Evolutionary conservation across 2,888 invertebrate species (phyloP).

Genomic region (Yponomeuta plumbellus): DNA sequence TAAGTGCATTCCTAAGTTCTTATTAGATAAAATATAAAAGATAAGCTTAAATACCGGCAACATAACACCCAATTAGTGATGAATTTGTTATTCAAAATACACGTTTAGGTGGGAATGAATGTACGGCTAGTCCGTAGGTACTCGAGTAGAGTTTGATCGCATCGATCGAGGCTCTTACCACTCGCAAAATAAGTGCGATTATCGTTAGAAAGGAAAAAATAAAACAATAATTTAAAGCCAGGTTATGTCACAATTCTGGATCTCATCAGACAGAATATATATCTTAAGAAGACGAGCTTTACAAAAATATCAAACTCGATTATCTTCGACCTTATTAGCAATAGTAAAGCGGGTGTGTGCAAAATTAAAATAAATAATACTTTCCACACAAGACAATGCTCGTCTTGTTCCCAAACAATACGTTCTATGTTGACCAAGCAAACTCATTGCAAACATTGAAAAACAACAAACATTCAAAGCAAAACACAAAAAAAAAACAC

Average conservation of each 20-base stretch:
- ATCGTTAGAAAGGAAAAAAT: neutral
- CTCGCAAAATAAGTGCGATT: neutral
- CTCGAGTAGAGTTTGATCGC: neutral
- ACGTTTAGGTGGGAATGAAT: slow-evolving; percentile 22
- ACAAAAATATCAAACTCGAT: neutral
- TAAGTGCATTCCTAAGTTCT: slow-evolving; percentile 24
- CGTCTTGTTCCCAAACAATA: too few relatives aligned
- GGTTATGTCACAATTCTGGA: neutral
- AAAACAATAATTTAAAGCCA: neutral
- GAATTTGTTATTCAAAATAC: slow-evolving; percentile 47
- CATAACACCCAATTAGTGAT: slow-evolving; percentile 56
- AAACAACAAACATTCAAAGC: too few relatives aligned
- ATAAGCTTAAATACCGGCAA: slow-evolving; percentile 41
- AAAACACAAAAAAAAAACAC: too few relatives aligned
- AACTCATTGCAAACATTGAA: too few relatives aligned
- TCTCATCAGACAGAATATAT: neutral
- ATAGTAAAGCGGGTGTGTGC: neutral
- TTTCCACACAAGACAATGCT: too few relatives aligned
- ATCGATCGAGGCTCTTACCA: neutral
- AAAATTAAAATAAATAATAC: too few relatives aligned
- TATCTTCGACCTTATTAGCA: neutral
- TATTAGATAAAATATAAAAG: slow-evolving; percentile 46
- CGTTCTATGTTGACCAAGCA: too few relatives aligned
- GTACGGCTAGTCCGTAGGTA: slow-evolving; percentile 31
- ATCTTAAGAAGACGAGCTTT: neutral